Evolutionary conservation across 1,140 invertebrate genomes (phyloP).

Genomic region (Zophobas morio): DNA sequence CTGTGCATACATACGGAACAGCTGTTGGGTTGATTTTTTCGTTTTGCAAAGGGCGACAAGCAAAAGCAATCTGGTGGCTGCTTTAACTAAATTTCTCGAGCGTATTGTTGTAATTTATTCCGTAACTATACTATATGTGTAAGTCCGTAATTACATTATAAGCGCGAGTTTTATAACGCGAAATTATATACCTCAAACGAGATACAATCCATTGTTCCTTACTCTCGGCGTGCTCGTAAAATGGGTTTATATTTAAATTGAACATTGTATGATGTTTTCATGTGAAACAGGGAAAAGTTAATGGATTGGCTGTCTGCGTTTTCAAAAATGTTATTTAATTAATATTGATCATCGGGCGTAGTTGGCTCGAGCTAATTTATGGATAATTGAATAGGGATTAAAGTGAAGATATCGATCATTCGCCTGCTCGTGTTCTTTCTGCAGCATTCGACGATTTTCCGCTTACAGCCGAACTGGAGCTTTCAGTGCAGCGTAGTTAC

Average conservation of each 20-base stretch:
- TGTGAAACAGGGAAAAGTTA: conserved; percentile 12
- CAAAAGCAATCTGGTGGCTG: conserved; percentile 21
- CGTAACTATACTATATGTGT: conserved; percentile 15
- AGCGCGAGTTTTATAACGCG: conserved; percentile 6
- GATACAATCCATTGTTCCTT: conserved; percentile 23
- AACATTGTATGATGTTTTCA: not conserved
- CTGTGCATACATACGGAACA: not conserved
- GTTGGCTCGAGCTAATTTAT: not conserved
- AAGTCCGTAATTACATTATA: conserved; percentile 27
- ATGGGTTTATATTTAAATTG: conserved; percentile 25
- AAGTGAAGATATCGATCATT: too few relatives aligned
- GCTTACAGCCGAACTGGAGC: not conserved
- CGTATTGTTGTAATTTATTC: conserved; percentile 39
- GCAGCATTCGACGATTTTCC: not conserved
- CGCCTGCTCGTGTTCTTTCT: too few relatives aligned
- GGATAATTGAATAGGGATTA: too few relatives aligned
- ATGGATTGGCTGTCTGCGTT: not conserved
- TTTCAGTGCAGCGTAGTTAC: not conserved
- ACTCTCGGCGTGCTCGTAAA: conserved; percentile 5
- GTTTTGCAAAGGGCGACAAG: not conserved
- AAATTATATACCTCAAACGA: conserved; percentile 24
- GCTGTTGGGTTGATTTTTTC: not conserved
- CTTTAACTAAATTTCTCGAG: conserved; percentile 19
- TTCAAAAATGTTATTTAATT: not conserved
- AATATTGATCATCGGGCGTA: not conserved